Percentiles rank a stretch among this genome's conserved stretches.
Conservation (phyloP, 2,888 invertebrate species). For the Meiosimyza platycephala region DNA sequence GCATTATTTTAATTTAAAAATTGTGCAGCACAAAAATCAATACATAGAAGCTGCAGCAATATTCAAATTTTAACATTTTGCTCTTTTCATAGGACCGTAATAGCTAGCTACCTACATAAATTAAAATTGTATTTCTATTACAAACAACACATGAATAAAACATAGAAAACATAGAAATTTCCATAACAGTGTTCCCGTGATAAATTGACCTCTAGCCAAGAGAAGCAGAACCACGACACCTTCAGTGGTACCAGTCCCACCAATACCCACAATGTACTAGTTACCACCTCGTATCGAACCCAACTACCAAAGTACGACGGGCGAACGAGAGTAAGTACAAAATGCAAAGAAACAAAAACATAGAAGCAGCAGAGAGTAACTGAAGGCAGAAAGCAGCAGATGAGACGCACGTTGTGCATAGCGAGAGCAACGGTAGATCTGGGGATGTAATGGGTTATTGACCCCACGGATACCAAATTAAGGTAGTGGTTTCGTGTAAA, state of each 20-base stretch:
- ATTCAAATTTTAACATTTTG: neutral
- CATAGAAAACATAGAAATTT: constrained; percentile 37
- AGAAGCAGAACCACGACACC: constrained; percentile 14
- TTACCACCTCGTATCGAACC: neutral
- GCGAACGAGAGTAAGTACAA: neutral
- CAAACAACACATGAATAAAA: constrained; percentile 5
- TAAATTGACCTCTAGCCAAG: constrained; percentile 45
- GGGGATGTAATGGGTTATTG: neutral
- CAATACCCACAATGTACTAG: neutral
- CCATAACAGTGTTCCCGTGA: constrained; percentile 46
- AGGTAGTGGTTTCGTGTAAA: too few relatives aligned
- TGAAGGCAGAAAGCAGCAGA: too few relatives aligned
- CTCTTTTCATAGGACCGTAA: neutral
- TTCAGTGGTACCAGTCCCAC: constrained; percentile 7
- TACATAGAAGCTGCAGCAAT: neutral
- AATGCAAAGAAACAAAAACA: constrained; percentile 1
- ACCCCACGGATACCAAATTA: too few relatives aligned
- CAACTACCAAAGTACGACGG: constrained; percentile 3
- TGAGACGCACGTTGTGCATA: too few relatives aligned
- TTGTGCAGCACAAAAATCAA: neutral
- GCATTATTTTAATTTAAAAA: neutral
- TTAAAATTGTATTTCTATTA: neutral
- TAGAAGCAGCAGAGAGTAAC: neutral
- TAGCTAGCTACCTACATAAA: neutral
- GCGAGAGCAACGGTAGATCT: neutral